phyloP scores from a whole-genome alignment of 2,113 vertebrate genomes.

The Rafetus swinhoei region DNA sequence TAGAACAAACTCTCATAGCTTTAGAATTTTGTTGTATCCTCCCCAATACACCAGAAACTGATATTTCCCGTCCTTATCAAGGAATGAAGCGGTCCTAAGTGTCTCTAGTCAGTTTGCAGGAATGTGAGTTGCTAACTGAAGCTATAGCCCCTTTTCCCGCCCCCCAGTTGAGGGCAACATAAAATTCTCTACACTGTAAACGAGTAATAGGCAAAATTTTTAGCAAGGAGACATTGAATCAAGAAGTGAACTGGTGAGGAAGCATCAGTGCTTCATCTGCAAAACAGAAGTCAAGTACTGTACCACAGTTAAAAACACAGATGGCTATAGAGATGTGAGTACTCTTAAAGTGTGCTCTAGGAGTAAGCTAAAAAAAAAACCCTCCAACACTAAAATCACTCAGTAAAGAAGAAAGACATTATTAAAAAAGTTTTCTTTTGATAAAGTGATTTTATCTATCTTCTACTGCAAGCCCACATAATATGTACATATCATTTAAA shows the following conservation, averaged over 20 bases:
- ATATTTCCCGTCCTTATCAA: neutral
- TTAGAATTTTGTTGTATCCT: neutral
- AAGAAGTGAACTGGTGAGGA: neutral
- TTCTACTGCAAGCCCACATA: neutral
- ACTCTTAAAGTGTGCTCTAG: neutral
- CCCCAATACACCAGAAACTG: neutral
- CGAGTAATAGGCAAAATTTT: neutral
- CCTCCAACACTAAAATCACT: neutral
- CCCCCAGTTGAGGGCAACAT: neutral
- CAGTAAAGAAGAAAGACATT: neutral
- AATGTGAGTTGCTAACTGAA: neutral
- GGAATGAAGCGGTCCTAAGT: neutral
- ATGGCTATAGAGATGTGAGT: neutral
- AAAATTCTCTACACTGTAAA: neutral
- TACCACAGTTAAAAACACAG: neutral
- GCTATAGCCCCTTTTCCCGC: no score
- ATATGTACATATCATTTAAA: neutral
- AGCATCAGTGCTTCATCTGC: neutral
- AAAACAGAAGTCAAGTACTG: neutral
- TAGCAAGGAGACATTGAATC: neutral
- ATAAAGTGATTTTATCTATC: neutral
- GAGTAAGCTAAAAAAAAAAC: neutral
- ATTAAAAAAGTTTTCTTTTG: neutral
- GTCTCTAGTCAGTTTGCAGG: neutral
- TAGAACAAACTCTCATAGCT: neutral